These are phyloP conservation scores for Sebastes elongatus DNA, from an alignment of 2,797 vertebrate species.

Conservation along the genomic window DNA sequence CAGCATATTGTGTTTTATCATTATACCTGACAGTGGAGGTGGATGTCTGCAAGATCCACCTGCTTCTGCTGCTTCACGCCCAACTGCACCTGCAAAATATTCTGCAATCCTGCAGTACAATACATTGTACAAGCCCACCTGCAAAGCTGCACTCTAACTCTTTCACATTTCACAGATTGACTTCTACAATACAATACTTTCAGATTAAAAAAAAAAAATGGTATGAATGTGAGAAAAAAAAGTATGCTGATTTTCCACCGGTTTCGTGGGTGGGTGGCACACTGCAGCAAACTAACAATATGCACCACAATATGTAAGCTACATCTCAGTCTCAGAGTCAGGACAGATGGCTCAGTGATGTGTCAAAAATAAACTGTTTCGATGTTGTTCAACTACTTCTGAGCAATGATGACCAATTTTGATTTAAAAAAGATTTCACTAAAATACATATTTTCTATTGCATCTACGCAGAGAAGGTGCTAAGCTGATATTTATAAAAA, in stretches of 20 bases:
- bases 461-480: background rate
- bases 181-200: background rate
- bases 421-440: too few species aligned
- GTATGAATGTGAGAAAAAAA: background rate
- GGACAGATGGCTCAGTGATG: slow-evolving; percentile 3
- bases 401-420: too few species aligned
- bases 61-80: slow-evolving; percentile 9
- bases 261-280: background rate
- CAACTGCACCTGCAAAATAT: slow-evolving; percentile 28
- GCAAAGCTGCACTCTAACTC: background rate
- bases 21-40: background rate
- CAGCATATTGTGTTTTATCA: slow-evolving; percentile 7
- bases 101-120: background rate
- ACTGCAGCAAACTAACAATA: slow-evolving; percentile 29
- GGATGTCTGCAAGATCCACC: slow-evolving; percentile 17
- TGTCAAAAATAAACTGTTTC: background rate
- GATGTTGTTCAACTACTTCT: background rate
- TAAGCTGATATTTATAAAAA: too few species aligned
- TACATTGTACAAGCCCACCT: background rate
- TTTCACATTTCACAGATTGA: background rate
- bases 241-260: slow-evolving; percentile 2
- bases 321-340: background rate
- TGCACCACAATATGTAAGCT: background rate
- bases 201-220: background rate
- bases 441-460: background rate